Evolutionary conservation across 1,140 invertebrate genomes (phyloP), one percentile per base, ranked within the genome.

Genomic region (Maniola jurtina): DNA sequence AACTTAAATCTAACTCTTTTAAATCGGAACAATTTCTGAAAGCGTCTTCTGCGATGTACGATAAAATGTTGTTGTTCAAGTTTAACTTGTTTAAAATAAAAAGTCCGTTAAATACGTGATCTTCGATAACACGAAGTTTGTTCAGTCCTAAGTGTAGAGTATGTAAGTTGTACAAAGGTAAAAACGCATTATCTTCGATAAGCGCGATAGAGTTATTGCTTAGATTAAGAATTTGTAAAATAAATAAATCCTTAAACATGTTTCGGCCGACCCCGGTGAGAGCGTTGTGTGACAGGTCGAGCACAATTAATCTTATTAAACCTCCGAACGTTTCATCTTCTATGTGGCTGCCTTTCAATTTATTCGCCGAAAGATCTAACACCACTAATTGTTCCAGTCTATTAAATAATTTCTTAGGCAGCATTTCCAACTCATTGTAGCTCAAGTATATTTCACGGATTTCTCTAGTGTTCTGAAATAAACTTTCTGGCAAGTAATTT

Each of bases 1-100:
- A 94, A 79, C 96, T 95, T 59, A 98, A 90, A 84, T 97, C 95
- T 64, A 98, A 89, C 72, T 97, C 96, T 80, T 94, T 94, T 47
- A 95, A 89, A 87, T 94, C 93, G 35, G 94, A 96, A 80, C 95
- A 95, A 88, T 96, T 98, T 90, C 92, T 93, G 75, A 97, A 97
- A 35, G 96, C 95, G 68, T 96, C 95, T 38, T 93, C 89, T 79
- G 96, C 94, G 48, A 97, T 92, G 59, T 92, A 92, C 70, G 94
- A 93, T 38, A 97, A 91, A 62, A 93, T 81, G 85, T 97, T 97
- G 74, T 95, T 95, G 78, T 97, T 96, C 73, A 97, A 85, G 33
- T 94, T 95, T 16, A 97, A 88, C 61, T 95, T 93, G 64, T 94
- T 96, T n/a, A 97, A 90, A 60, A 96, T 95, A 81, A 94, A 95